A percentile compares a stretch with the other conserved stretches of the same genome.
These are phyloP conservation scores for Heliconius charithonia DNA, from an alignment of 2,888 invertebrate species.

Conservation along the genomic window DNA sequence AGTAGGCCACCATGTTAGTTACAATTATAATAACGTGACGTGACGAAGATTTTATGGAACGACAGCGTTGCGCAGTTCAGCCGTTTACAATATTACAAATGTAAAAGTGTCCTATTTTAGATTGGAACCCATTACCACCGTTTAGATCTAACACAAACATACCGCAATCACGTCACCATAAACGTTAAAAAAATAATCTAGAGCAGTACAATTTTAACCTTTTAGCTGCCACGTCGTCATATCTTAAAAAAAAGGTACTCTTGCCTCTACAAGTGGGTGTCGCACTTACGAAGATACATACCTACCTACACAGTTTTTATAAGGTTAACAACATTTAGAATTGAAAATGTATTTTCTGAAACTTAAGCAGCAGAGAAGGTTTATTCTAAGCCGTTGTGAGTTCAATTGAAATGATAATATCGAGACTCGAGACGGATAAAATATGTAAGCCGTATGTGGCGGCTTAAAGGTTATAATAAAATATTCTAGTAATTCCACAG, in stretches of 20 bases:
- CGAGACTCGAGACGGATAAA: constrained; percentile 4
- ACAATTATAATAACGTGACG: not conserved
- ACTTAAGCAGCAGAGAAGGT: not conserved
- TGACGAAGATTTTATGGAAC: not conserved
- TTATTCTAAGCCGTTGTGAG: not conserved
- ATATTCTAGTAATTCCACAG: constrained; percentile 16
- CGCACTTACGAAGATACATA: not conserved
- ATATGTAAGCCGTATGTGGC: not conserved
- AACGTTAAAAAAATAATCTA: not conserved
- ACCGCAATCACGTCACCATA: not conserved
- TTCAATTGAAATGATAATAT: not conserved
- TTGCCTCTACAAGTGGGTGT: not conserved
- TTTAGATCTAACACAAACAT: not conserved
- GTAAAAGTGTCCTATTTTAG: not conserved
- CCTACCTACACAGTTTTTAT: not conserved
- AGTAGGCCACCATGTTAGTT: not conserved
- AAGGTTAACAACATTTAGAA: not conserved
- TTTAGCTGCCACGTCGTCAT: not conserved
- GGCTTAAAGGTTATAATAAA: not conserved
- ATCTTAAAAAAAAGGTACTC: not conserved
- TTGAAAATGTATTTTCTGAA: not conserved
- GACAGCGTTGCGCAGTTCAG: not conserved
- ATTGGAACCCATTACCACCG: not conserved
- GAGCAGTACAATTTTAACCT: not conserved
- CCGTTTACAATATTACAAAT: not conserved